phyloP scores from a whole-genome alignment of 2,113 vertebrate species.

The Morone saxatilis region DNA sequence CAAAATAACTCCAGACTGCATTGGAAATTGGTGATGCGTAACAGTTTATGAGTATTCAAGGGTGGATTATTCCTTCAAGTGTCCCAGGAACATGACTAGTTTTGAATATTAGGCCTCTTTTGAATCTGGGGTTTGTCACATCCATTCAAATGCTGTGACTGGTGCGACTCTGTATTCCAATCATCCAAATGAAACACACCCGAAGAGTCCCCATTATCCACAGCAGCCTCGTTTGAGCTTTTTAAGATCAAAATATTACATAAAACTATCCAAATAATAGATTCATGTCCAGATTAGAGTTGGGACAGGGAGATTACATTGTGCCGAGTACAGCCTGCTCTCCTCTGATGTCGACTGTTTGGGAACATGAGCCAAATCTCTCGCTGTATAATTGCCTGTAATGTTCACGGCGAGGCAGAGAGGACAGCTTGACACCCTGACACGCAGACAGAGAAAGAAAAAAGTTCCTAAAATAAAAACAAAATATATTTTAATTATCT shows the following conservation, averaged over 20 bases:
- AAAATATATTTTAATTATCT: slow-evolving; percentile 78
- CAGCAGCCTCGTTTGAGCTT: slow-evolving; percentile 13
- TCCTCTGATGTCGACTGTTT: slow-evolving; percentile 36
- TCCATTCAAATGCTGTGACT: slow-evolving; percentile 19
- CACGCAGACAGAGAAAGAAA: slow-evolving; percentile 38
- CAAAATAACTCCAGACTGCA: not conserved
- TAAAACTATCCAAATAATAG: slow-evolving; percentile 12
- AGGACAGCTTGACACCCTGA: slow-evolving; percentile 53
- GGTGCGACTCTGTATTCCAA: not conserved
- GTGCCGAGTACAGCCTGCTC: slow-evolving; percentile 7
- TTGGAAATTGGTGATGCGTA: not conserved
- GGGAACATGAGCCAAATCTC: slow-evolving; percentile 53
- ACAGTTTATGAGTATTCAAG: not conserved
- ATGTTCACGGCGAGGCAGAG: not conserved
- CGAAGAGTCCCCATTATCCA: slow-evolving; percentile 11
- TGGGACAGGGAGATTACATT: slow-evolving; percentile 45
- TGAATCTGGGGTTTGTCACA: slow-evolving; percentile 5
- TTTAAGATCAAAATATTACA: slow-evolving; percentile 21
- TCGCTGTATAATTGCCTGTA: slow-evolving; percentile 46
- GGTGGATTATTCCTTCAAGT: slow-evolving; percentile 34
- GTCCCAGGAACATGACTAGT: not conserved
- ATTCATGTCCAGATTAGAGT: slow-evolving; percentile 65
- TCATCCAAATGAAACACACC: slow-evolving; percentile 17
- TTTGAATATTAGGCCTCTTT: slow-evolving; percentile 21
- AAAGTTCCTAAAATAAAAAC: slow-evolving; percentile 62